These are phyloP conservation scores for Saccopteryx bilineata DNA, from an alignment of 2,113 vertebrate species.

Conservation along the genomic window DNA sequence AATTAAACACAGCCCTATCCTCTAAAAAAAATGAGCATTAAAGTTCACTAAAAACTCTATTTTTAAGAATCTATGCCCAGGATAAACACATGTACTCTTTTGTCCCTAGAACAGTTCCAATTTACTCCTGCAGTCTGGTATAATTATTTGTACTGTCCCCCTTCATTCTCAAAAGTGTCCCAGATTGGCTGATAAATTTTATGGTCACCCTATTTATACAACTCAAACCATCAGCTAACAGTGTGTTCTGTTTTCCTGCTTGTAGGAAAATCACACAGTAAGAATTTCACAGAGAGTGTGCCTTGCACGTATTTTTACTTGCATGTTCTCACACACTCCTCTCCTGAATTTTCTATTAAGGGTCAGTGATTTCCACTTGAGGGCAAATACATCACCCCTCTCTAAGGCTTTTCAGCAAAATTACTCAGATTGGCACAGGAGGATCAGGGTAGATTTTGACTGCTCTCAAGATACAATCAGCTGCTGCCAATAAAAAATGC, in stretches of 20 bases:
- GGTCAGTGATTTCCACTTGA: neutral
- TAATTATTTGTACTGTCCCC: neutral
- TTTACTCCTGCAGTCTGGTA: neutral
- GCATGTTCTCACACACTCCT: neutral
- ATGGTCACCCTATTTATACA: neutral
- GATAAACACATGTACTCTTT: neutral
- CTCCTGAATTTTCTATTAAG: neutral
- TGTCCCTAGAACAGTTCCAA: neutral
- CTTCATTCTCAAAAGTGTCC: slow-evolving; percentile 19
- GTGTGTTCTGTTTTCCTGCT: neutral
- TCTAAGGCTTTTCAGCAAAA: neutral
- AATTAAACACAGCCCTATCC: neutral
- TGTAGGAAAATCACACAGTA: neutral
- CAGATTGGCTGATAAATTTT: slow-evolving; percentile 38
- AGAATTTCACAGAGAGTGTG: neutral
- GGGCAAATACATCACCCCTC: neutral
- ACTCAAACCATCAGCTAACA: neutral
- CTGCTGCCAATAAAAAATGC: neutral
- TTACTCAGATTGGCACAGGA: neutral
- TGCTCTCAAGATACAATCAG: neutral
- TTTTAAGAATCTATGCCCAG: neutral
- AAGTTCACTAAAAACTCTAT: slow-evolving; percentile 41
- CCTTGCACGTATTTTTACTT: neutral
- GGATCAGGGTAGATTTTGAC: neutral
- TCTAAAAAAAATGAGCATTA: slow-evolving; percentile 25